These are phyloP conservation scores for Agrypnia vestita DNA, from an alignment of 1,140 invertebrate species.

Conservation along the genomic window DNA sequence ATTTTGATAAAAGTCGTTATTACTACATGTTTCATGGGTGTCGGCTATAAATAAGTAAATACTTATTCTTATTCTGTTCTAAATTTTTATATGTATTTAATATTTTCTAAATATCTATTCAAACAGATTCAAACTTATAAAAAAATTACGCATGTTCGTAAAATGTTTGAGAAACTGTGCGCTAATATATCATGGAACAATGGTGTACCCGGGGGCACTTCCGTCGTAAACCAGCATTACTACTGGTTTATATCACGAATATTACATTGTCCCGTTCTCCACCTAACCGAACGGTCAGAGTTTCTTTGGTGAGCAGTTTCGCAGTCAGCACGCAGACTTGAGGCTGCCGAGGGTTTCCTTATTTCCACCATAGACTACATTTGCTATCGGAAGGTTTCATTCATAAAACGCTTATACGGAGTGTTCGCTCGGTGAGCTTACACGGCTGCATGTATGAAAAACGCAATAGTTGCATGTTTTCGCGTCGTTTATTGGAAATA, in stretches of 20 bases:
- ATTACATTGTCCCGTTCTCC: neutral
- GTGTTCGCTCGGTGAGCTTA: neutral
- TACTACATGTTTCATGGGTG: too few species aligned
- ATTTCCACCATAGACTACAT: slow-evolving; percentile 14
- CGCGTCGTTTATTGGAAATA: too few species aligned
- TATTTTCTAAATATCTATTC: too few species aligned
- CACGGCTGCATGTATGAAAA: neutral
- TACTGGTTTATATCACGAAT: slow-evolving; percentile 21
- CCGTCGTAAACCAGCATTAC: slow-evolving; percentile 39
- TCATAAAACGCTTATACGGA: slow-evolving; percentile 20
- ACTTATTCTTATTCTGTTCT: too few species aligned
- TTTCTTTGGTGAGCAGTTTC: neutral
- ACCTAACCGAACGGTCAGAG: neutral
- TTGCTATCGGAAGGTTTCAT: slow-evolving; percentile 36
- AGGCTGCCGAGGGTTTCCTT: neutral
- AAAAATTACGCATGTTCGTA: neutral
- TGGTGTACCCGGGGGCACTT: slow-evolving; percentile 40
- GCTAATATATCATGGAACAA: slow-evolving; percentile 33
- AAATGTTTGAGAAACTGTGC: slow-evolving; percentile 18
- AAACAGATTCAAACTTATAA: too few species aligned
- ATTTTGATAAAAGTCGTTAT: too few species aligned
- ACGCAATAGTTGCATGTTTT: too few species aligned
- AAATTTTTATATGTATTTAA: too few species aligned
- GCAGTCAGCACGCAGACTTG: neutral
- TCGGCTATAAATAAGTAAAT: too few species aligned